Evolutionary conservation across 2,113 vertebrate genomes (phyloP).

Genomic region (Tamias sibiricus): DNA sequence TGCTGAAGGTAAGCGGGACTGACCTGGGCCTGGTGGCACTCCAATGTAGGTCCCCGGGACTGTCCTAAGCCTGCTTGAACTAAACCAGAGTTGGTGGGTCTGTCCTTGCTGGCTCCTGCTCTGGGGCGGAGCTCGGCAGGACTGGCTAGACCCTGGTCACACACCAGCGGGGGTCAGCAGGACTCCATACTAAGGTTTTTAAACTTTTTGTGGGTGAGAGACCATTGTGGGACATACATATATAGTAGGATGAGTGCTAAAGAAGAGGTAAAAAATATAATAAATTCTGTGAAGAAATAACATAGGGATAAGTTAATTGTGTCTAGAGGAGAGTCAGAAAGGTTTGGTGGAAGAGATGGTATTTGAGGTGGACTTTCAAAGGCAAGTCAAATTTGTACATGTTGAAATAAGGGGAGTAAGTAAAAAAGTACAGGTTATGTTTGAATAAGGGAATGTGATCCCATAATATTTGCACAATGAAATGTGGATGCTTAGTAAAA

Average conservation of each 20-base stretch:
- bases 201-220: not conserved
- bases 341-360: not conserved
- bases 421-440: not conserved
- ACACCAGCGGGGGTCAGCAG: no score
- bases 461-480: not conserved
- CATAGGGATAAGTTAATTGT: not conserved
- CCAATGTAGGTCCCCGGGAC: no score
- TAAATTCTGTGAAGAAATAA: not conserved
- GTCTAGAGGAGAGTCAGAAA: not conserved
- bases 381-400: not conserved
- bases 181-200: no score
- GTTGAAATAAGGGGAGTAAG: not conserved
- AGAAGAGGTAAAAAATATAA: not conserved
- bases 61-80: no score
- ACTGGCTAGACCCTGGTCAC: no score
- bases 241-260: not conserved
- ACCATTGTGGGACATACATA: not conserved
- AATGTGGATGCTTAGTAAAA: not conserved
- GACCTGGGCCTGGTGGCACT: no score
- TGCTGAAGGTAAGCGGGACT: no score
- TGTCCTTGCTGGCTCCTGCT: no score
- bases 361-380: conserved; percentile 2
- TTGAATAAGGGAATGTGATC: not conserved
- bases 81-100: no score
- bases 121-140: no score